Percentiles rank a stretch among this genome's conserved stretches.
These are phyloP conservation scores for Nesogale talazaci DNA, from an alignment of 2,113 vertebrate species.

Conservation along the genomic window DNA sequence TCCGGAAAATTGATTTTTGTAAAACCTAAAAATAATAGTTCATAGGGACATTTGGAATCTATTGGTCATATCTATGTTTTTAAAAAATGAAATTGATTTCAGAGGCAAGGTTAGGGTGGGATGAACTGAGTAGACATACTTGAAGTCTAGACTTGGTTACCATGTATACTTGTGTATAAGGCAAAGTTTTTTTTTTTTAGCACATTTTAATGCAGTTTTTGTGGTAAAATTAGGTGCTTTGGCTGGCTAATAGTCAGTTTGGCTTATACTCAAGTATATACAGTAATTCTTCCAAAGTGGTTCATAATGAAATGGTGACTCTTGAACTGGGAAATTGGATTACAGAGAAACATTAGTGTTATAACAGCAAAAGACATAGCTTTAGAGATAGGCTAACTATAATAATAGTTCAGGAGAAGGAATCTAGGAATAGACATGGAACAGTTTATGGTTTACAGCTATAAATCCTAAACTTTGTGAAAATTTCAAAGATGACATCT, in stretches of 20 bases:
- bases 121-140: neutral
- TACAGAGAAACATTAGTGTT: neutral
- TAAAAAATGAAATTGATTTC: neutral
- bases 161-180: neutral
- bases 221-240: too few species aligned
- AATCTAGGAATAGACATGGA: neutral
- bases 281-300: too few species aligned
- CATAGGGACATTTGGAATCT: neutral
- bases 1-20: too few species aligned
- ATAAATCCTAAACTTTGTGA: constrained; percentile 3
- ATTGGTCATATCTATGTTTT: neutral
- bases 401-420: neutral
- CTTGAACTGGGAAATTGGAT: neutral
- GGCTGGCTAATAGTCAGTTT: too few species aligned
- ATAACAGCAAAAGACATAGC: neutral
- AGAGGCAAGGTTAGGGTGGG: neutral
- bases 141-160: neutral
- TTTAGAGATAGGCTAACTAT: neutral
- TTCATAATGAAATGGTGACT: neutral
- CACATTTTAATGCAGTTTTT: too few species aligned
- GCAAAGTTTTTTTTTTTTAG: too few species aligned
- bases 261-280: too few species aligned
- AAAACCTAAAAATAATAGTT: too few species aligned
- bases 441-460: neutral
- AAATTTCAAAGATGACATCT: neutral